Base-by-base conservation (phyloP, 1,140 invertebrate species). In the Brachionus calyciflorus region DNA sequence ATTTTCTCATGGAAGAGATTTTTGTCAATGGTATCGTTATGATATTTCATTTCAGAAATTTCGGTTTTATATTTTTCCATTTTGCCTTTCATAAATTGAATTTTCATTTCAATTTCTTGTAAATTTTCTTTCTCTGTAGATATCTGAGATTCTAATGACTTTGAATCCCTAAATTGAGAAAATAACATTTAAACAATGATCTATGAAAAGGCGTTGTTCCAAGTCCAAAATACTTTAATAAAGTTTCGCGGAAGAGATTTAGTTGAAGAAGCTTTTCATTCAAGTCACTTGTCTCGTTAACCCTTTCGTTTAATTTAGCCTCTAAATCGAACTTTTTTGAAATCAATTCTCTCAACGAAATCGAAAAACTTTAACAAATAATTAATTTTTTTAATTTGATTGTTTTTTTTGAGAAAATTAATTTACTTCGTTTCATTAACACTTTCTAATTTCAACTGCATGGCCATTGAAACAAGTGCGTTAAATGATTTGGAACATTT, bases 1-100 rank as follows among this genome's bases (percentile, higher is more conserved):
- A 73, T 49, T 40, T 73, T 73, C 51, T 73, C 69, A 51, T 73
- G 69, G 51, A n/a, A 51, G 3, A 73, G 41, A 73, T 53, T 73
- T 73, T 73, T 55, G 51, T 73, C 69, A 21, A 73, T 37, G 9
- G 33, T 24, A 65, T 65, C 60, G 30, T 49, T 49, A 37, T 73
- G 46, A 51, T n/a, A 10, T 28, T 37, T 73, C 46, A 73, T 49
- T 55, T 73, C 28, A 10, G 10, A 9, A 19, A 51, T 14, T 41
- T 73, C 48, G 17, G 28, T 51, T 46, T 37, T 33, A 28, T 73
- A 73, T 28, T 73, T 53, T 2, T 73, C 46, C 28, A 73, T 49
- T 73, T 73, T 73, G 2, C 21, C 33, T 51, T 73, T 21, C 46
- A 73, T 55, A 51, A 73, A 73, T 17, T 73, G 46, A 33, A 65